phyloP scores from a whole-genome alignment of 1,140 invertebrate genomes.

The Achatina immaculata region DNA sequence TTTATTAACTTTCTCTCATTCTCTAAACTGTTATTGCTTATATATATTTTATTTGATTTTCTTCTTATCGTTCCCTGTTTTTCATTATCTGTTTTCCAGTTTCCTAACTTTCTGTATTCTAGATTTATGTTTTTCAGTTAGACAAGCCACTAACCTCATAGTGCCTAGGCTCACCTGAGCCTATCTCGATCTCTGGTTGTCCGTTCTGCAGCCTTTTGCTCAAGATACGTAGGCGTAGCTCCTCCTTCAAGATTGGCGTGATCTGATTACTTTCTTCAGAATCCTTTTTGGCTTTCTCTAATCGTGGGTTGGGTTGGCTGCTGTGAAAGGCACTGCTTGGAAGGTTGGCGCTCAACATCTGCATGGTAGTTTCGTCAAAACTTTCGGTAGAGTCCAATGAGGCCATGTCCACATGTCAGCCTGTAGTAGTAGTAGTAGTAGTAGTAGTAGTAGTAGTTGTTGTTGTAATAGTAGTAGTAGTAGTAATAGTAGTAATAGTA shows the following conservation, averaged over 20 bases:
- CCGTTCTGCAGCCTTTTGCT: slow-evolving; percentile 30
- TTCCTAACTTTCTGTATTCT: too few species aligned
- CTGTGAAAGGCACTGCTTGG: slow-evolving; percentile 21
- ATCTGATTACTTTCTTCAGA: slow-evolving; percentile 29
- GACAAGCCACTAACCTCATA: too few species aligned
- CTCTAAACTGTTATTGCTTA: too few species aligned
- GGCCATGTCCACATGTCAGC: neutral
- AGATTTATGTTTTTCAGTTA: too few species aligned
- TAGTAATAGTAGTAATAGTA: neutral
- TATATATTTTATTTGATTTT: too few species aligned
- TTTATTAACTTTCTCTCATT: too few species aligned
- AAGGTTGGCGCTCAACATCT: slow-evolving; percentile 32
- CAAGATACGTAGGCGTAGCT: slow-evolving; percentile 23
- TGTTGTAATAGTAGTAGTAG: neutral
- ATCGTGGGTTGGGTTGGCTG: slow-evolving; percentile 26
- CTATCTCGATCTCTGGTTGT: slow-evolving; percentile 32
- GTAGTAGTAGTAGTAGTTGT: neutral
- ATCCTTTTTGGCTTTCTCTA: slow-evolving; percentile 24
- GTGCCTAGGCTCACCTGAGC: neutral
- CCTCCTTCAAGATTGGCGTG: slow-evolving; percentile 29
- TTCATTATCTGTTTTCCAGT: too few species aligned
- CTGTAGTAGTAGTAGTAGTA: neutral
- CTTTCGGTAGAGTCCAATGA: neutral
- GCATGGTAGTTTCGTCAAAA: slow-evolving; percentile 29
- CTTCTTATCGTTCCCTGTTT: too few species aligned